Evolutionary conservation across 2,797 vertebrate species (phyloP).

Genomic region (Rhinogobio ventralis): DNA sequence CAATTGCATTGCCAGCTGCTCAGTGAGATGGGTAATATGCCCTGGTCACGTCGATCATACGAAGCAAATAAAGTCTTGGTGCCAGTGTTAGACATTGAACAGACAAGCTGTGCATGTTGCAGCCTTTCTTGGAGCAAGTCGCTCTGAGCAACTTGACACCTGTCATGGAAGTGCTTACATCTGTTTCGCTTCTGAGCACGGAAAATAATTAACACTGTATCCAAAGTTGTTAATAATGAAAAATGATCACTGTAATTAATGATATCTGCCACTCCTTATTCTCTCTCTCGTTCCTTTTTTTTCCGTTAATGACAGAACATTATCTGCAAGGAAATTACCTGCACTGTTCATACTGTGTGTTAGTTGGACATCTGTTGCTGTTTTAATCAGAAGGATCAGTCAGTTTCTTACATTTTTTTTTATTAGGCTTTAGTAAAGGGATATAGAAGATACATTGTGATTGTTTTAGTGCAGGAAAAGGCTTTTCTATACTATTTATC

Average conservation of each 20-base stretch:
- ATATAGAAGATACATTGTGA: background rate
- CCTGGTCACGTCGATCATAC: conserved; percentile 71
- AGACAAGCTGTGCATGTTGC: conserved; percentile 47
- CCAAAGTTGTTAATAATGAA: conserved; percentile 51
- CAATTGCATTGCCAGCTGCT: conserved; percentile 70
- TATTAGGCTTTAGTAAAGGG: background rate
- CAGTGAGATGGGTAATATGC: conserved; percentile 70
- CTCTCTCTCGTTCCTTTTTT: background rate
- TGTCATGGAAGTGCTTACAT: conserved; percentile 49
- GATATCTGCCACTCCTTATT: conserved; percentile 8
- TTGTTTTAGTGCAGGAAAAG: background rate
- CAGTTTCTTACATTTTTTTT: background rate
- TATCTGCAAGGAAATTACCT: background rate
- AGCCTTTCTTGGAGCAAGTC: conserved; percentile 31
- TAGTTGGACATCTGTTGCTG: too few relatives aligned
- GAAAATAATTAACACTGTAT: conserved; percentile 53
- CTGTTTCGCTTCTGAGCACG: conserved; percentile 53
- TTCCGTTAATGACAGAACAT: conserved; percentile 10
- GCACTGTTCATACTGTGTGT: background rate
- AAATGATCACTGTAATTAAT: conserved; percentile 44
- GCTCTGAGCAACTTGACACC: conserved; percentile 41
- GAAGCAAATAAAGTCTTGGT: conserved; percentile 64
- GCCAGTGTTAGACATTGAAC: conserved; percentile 57
- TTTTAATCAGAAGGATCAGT: background rate
- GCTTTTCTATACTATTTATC: conserved; percentile 52